Conservation (phyloP, 1,140 invertebrate genomes). For the Saccostrea echinata region DNA sequence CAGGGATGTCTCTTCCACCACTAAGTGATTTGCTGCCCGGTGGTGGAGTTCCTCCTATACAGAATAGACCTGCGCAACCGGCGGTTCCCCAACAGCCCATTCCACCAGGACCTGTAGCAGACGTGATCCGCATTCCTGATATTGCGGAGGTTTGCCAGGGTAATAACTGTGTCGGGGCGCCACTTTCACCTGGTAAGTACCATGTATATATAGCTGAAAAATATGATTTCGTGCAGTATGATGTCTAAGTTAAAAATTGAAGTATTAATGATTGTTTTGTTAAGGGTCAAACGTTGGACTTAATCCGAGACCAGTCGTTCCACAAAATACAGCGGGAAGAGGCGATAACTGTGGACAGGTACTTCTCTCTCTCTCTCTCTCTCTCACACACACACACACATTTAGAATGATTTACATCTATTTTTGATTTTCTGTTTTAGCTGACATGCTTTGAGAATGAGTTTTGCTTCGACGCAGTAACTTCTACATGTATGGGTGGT, state of each 20-base stretch:
- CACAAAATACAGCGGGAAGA: not conserved
- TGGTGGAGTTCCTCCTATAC: not conserved
- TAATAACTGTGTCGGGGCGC: not conserved
- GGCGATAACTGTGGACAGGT: conserved; percentile 31
- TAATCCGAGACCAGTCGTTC: not conserved
- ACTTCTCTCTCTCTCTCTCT: not conserved
- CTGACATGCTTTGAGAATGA: conserved; percentile 7
- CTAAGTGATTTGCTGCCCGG: not conserved
- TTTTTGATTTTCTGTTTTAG: conserved; percentile 1
- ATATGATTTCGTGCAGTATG: not conserved
- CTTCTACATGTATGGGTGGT: not conserved
- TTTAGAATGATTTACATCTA: not conserved
- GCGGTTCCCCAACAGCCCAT: not conserved
- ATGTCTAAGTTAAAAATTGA: no score
- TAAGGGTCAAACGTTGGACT: not conserved
- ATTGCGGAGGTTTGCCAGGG: not conserved
- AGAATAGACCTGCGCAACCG: not conserved
- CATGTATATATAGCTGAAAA: not conserved
- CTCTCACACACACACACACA: not conserved
- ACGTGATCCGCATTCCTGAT: not conserved
- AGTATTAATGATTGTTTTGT: not conserved
- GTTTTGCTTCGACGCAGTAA: not conserved
- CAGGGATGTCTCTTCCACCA: not conserved
- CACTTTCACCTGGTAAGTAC: not conserved
- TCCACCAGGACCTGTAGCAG: not conserved